Base-by-base conservation (phyloP, 2,888 invertebrate genomes). In the Leptinotarsa peninsularis region DNA sequence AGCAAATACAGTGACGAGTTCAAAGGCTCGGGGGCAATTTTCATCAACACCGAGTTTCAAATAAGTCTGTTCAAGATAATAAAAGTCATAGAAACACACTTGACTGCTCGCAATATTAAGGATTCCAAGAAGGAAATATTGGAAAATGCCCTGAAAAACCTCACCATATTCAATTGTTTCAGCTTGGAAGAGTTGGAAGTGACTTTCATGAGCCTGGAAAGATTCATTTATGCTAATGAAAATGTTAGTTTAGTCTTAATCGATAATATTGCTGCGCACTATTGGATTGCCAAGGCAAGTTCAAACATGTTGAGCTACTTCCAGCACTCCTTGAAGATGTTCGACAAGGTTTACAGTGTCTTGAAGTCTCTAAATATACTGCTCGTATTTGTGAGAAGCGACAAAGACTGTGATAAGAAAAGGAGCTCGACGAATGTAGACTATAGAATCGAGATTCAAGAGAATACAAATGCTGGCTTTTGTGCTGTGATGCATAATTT, bases 231-330 rank as follows among this genome's bases (percentile, higher is more conserved):
- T 27, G 81, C 81, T 21, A 79, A 79, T 60, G 76, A 81, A 49
- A 82, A 82, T 72, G 75, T 83, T 18, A 78, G 77, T 74, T 77
- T 84, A 70, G 74, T 86, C 33, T 49, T 84, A 58, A 72, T 85
- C 17, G 85, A 86, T 73, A 83, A 84, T 78, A 81, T 84, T 50
- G 74, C 82, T n/a, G 78, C 83, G 0, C 82, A 83, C 66, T 86
- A 82, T 78, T 85, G 85, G 85, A 78, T 76, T 66, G 75, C 79
- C 7, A 79, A 81, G 70, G 75, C 74, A 69, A 74, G 76, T 67
- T 77, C 75, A 49, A 54, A 72, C 7, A 81, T 76, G 70, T 71
- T 84, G 63, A 85, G 84, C 78, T 80, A 82, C 56, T 82, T 82
- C 69, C 79, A 81, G 58, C 80, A 83, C 76, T 79, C 81, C 49